These are phyloP conservation scores for Heliconius hortense DNA, from an alignment of 2,888 invertebrate genomes.

Conservation along the genomic window DNA sequence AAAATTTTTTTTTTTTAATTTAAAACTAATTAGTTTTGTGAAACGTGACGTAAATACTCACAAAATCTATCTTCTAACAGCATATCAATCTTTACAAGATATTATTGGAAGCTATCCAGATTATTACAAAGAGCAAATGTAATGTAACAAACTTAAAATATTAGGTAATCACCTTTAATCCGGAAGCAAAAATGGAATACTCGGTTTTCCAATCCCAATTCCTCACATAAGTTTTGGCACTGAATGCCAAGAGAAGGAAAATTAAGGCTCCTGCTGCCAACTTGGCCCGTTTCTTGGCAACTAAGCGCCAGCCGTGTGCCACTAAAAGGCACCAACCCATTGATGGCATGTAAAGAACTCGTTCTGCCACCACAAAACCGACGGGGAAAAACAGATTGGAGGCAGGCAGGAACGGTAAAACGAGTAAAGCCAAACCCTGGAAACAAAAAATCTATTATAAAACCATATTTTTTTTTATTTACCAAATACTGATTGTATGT, in stretches of 20 bases:
- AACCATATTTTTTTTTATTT: neutral
- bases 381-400: slow-evolving; percentile 99
- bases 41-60: neutral
- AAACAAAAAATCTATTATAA: slow-evolving; percentile 49
- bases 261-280: slow-evolving; percentile 86
- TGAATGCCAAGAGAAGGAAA: slow-evolving; percentile 88
- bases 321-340: slow-evolving; percentile 98
- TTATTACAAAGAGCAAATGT: neutral
- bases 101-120: slow-evolving; percentile 17
- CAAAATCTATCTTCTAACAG: neutral
- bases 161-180: slow-evolving; percentile 80
- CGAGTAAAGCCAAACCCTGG: slow-evolving; percentile 92
- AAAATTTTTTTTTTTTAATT: neutral
- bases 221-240: slow-evolving; percentile 91
- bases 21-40: neutral
- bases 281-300: slow-evolving; percentile 84
- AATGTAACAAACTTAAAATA: neutral
- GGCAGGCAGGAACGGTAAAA: slow-evolving; percentile 96
- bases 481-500: neutral
- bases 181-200: slow-evolving; percentile 96
- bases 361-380: slow-evolving; percentile 97
- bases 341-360: slow-evolving; percentile 97
- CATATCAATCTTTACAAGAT: neutral
- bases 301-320: slow-evolving; percentile 91
- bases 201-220: slow-evolving; percentile 97